These are phyloP conservation scores for Limnothrissa miodon DNA, from an alignment of 2,113 vertebrate species.

Conservation along the genomic window DNA sequence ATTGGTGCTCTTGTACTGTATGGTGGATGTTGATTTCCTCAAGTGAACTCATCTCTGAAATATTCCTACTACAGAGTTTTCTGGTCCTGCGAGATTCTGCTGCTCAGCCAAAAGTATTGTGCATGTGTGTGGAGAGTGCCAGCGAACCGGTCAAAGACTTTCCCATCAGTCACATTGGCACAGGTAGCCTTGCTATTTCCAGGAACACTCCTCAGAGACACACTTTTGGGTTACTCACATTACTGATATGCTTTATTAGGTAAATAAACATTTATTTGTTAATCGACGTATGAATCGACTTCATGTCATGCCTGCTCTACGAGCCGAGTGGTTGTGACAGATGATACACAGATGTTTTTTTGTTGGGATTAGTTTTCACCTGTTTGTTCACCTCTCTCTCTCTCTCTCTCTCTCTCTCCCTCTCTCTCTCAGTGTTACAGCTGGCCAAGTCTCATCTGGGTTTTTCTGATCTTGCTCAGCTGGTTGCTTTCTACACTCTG, in stretches of 20 bases:
- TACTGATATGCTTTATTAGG: neutral
- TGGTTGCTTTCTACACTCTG: constrained; percentile 78
- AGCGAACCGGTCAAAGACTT: constrained; percentile 49
- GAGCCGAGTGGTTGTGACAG: too few species aligned
- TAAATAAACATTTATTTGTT: too few species aligned
- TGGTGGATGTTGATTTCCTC: too few species aligned
- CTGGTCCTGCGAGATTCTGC: constrained; percentile 55
- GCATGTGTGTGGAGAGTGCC: constrained; percentile 50
- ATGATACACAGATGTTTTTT: too few species aligned
- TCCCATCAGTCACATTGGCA: constrained; percentile 48
- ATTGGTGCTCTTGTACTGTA: too few species aligned
- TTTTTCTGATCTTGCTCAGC: constrained; percentile 75
- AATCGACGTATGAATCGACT: too few species aligned
- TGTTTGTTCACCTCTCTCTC: neutral
- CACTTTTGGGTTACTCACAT: neutral
- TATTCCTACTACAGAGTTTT: constrained; percentile 59
- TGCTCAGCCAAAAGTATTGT: constrained; percentile 49
- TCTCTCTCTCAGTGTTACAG: constrained; percentile 63
- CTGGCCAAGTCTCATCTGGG: constrained; percentile 74
- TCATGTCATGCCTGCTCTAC: too few species aligned
- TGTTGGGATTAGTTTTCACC: too few species aligned
- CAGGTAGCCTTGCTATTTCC: constrained; percentile 49
- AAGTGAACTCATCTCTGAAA: too few species aligned
- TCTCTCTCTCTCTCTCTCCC: constrained; percentile 6
- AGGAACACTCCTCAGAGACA: neutral